Evolutionary conservation across 2,888 invertebrate genomes (phyloP), one percentile per base, ranked within the genome.

Genomic region (Amphimallon solstitiale): DNA sequence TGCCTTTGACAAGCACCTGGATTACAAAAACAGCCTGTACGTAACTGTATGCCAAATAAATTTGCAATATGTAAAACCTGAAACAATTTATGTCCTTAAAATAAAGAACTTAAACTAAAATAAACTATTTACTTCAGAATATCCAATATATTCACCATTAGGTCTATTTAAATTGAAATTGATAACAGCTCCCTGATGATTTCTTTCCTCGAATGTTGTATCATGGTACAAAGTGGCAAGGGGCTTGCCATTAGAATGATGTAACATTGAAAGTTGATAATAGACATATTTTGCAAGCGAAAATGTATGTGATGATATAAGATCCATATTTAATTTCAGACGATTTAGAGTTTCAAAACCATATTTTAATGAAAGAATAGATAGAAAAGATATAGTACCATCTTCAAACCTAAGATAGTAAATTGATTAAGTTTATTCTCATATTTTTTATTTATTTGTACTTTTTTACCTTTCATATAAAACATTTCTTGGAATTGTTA

Each of bases 1-100:
- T 93, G 92, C 52, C 89, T 84, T 79, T 96, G 94, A 78, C 98
- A 98, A 1, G 97, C 93, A 10, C 98, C 98, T 1, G 96, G 92
- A 84, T 98, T 98, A 81, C 98, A 98, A 80, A 97, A 96, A 79
- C 98, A 98, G 0, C 98, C 98, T 1, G 95, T 95, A 70, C 98
- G 87, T 40, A 98, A 80, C 72, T 91, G 90, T 56, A 98, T 91
- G 73, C 91, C 90, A 79, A 94, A 91, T 60, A 97, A 83, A 72
- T 94, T 91, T 0, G 96, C 93, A 85, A 98, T 89, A 76, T 95
- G 92, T 76, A 94, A 89, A 66, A 97, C 93, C 92, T 94, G 81
- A 65, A 84, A 77, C 61, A 71, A 67, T 68, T 34, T 1, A n/a
- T 51, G 23, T 17, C 12, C 7, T 10, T 51, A 19, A 14, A 45